Base-by-base conservation (phyloP, 2,888 invertebrate genomes). In the Lasioglossum figueresi region DNA sequence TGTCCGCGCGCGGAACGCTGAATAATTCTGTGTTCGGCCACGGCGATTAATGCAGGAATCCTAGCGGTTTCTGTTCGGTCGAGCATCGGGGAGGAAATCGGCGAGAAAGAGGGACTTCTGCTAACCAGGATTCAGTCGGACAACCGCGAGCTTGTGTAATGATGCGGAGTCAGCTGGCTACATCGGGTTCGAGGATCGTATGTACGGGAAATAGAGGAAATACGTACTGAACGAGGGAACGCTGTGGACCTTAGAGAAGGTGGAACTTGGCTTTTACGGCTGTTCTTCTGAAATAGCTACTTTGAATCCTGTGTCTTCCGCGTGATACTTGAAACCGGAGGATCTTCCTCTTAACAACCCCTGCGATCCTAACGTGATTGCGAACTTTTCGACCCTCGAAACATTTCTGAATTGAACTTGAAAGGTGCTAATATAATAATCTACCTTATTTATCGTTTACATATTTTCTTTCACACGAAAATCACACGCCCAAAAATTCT, bases 1-100 rank as follows among this genome's bases (percentile, higher is more conserved):
- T 70, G 70, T 76, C 76, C 70, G n/a, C 70, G 68, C 45, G 52
- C 56, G 56, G 40, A 68, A 76, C 76, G 76, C 76, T 76, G 80
- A 76, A 80, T 80, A 80, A 80, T 71, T 71, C 40, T 59, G 70
- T 76, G 80, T 40, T 40, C 43, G 34, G 37, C 27, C 19, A 14
- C 10, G 10, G 40, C 70, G 71, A 71, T 80, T 80, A 80, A 80
- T 80, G 76, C 80, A 80, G 80, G 76, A 80, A 80, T 80, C 59
- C 80, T 80, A 80, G 76, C 80, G 70, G 76, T 66, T 74, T 66
- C 79, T 66, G 63, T 45, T 37, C 52, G 16, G 66, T 27, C 34
- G 34, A 37, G 23, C 8, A 37, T 45, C 45, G 34, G 52, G 63
- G 31, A 73, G 79, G 37, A 43, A 66, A 79, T 73, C 63, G 63